Base-by-base conservation (phyloP, 2,113 vertebrate genomes). In the Labrus mixtus region DNA sequence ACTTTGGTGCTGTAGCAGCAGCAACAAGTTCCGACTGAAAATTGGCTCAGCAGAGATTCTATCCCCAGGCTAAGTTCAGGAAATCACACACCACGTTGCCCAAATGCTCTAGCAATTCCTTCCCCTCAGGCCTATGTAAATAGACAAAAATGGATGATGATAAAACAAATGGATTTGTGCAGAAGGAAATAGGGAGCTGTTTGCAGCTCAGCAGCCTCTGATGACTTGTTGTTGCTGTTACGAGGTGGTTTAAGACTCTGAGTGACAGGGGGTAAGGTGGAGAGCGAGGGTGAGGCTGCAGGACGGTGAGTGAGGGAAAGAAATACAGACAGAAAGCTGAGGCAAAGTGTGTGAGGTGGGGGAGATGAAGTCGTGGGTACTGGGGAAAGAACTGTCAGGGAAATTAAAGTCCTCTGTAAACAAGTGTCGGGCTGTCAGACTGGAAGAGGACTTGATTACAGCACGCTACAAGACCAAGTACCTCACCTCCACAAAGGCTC, bases 381-480 rank as follows among this genome's bases (percentile, higher is more conserved):
- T 25, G 59, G 51, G 72, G 45, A 81, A 67, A 81, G 39, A 83
- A 75, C 71, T 90, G 84, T 84, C 90, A 81, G 84, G 74, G 56
- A 82, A 92, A 90, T 90, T 73, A 84, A 92, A 84, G 87, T 82
- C 81, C 68, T 89, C 76, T 75, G 85, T 92, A 90, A 92, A 86
- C 82, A 87, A 89, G 81, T 74, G 84, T 69, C 33, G 64, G 84
- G 67, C 90, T 93, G 92, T 92, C 92, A 84, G 81, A 59, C 56
- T 11, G 5, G 15, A 67, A 68, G 82, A 93, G 82, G 81, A 90
- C 94, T 92, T 93, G 92, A 94, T 94, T 93, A 92, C 81, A 90
- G 69, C 62, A n/a, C 88, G 78, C 70, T 76, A 74, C 69, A 46
- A 19, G 43, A 37, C 25, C 48, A 33, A 39, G 54, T 76, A 76